Conservation (phyloP, 1,140 invertebrate species). For the Drusus annulatus region DNA sequence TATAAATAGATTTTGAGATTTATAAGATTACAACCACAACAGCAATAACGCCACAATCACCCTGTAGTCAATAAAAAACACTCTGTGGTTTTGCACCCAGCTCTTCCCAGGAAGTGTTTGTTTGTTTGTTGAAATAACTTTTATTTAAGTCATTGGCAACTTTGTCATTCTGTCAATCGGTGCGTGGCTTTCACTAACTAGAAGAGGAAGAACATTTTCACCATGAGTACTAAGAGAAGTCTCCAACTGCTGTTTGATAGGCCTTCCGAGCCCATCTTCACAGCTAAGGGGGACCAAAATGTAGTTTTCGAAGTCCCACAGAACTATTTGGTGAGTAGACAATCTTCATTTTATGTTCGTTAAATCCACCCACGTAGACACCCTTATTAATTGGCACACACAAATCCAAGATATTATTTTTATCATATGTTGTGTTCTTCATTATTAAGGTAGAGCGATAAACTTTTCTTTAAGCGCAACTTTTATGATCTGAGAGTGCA, state of each 20-base stretch:
- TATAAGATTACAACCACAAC: too few species aligned
- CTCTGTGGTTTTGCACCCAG: slow-evolving; percentile 49
- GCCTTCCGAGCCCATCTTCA: slow-evolving; percentile 76
- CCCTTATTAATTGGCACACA: neutral
- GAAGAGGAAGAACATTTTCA: neutral
- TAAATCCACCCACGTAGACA: neutral
- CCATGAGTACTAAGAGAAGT: slow-evolving; percentile 44
- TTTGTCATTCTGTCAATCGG: neutral
- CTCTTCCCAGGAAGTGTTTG: slow-evolving; percentile 31
- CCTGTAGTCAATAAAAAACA: slow-evolving; percentile 4
- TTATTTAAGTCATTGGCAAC: slow-evolving; percentile 13
- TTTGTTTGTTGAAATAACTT: neutral
- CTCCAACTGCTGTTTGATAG: slow-evolving; percentile 75
- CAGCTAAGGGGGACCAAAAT: slow-evolving; percentile 74
- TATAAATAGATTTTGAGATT: too few species aligned
- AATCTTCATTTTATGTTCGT: neutral
- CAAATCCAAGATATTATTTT: neutral
- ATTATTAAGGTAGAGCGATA: too few species aligned
- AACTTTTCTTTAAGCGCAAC: too few species aligned
- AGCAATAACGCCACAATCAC: neutral
- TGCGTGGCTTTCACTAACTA: neutral
- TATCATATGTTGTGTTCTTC: too few species aligned
- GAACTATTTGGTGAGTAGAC: slow-evolving; percentile 61
- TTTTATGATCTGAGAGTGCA: too few species aligned
- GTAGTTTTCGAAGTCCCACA: slow-evolving; percentile 75